Base-by-base conservation (phyloP, 2,113 vertebrate genomes). In the Eretmodus cyanostictus region DNA sequence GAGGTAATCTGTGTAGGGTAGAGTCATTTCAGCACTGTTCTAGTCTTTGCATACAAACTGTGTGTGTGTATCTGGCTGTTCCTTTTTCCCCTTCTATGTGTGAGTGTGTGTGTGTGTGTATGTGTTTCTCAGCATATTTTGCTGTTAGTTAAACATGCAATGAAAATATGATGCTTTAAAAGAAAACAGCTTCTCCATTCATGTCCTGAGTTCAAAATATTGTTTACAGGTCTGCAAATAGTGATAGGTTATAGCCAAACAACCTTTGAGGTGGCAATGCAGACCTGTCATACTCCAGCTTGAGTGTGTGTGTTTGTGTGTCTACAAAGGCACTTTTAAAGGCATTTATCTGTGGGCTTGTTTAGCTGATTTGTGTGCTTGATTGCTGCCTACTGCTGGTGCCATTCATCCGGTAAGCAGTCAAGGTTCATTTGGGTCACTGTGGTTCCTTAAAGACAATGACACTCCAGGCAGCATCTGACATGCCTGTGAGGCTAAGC, bases 1-100 rank as follows among this genome's bases (percentile, higher is more conserved):
- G 91, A 93, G 92, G 89, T 94, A 95, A 94, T 95, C 93, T 95
- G 92, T 91, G 86, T 82, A 80, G 45, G 59, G 68, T 49, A 66
- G 54, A 89, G 57, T 88, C 88, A 86, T 83, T 89, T 61, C 16
- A 7, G 55, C 40, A 29, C 86, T 81, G 10, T 61, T 22, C 24
- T 4, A 2, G 76, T 68, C 83, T 61, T 59, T 83, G 76, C 80
- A 6, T 82, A 38, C 55, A 78, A 49, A 76, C 42, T 78, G 10
- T 31, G 27, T 78, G 71, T 78, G 45, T 78, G 9, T 47, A n/a
- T 78, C 71, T n/a, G 71, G 42, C 71, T 49, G 71, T 9, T 86
- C 19, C 10, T 66, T 66, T 66, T 66, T 66, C 8, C 19, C 7
- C 61, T 66, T 66, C 34, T 81, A 84, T 27, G 7, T 55, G 53